phyloP scores from a whole-genome alignment of 2,797 vertebrate species.

The Megalops cyprinoides region DNA sequence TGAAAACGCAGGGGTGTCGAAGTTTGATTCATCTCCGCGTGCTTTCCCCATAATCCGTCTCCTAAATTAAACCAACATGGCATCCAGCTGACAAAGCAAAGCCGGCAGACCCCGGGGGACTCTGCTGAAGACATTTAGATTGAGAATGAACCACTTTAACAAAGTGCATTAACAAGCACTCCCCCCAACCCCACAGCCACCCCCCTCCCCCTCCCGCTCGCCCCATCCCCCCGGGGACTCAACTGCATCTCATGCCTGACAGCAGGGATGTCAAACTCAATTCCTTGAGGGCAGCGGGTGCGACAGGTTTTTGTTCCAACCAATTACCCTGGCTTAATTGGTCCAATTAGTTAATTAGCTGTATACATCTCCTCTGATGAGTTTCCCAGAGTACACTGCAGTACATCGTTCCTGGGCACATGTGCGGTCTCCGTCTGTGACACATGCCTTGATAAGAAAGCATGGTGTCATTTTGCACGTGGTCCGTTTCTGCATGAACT shows the following conservation, averaged over 20 bases:
- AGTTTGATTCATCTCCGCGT: background rate
- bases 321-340: slow-evolving; percentile 5
- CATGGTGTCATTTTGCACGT: background rate
- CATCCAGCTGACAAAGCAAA: background rate
- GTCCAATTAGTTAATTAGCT: slow-evolving; percentile 3
- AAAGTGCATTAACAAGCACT: slow-evolving; percentile 9
- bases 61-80: background rate
- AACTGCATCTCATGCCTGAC: background rate
- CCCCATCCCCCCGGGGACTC: background rate
- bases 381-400: background rate
- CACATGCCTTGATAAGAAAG: background rate
- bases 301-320: background rate
- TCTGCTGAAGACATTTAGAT: background rate
- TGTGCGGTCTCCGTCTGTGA: background rate
- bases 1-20: background rate
- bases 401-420: background rate
- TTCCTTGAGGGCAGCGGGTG: background rate
- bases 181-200: too few species aligned
- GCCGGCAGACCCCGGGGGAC: background rate
- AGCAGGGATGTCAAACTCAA: background rate
- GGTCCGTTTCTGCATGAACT: background rate
- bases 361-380: background rate
- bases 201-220: too few species aligned
- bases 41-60: background rate
- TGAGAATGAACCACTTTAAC: background rate